Base-by-base conservation (phyloP, 2,797 vertebrate genomes). In the Enteromius viviparus region DNA sequence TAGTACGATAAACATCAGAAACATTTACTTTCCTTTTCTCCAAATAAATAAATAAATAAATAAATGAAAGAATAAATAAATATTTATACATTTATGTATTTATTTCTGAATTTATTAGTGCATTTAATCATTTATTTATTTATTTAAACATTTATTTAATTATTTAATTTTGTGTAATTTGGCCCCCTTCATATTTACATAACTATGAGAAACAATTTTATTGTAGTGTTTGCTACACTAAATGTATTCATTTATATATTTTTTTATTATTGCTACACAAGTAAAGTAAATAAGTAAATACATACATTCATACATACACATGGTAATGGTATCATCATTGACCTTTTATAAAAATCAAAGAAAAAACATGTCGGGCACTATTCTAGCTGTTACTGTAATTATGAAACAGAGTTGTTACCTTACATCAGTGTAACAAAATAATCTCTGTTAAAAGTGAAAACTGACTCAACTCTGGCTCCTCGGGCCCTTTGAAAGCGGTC, bases 401-500 rank as follows among this genome's bases (percentile, higher is more conserved):
- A 51, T 1, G 23, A 55, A 42, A 80, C 69, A 3, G 68, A 70
- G 51, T 21, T 32, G 66, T 70, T 78, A 23, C 26, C 29, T 23
- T 7, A 62, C 68, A 62, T 72, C 42, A 29, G n/a, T 0, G 3
- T 65, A 26, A 32, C 42, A 26, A 11, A 55, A 69, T 19, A 62
- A 71, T 71, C 26, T 37, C 23, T 37, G 68, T 37, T 34, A 10
- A 19, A 32, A 17, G 21, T 26, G 12, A 37, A 51, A 23, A 58
- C 5, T 3, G 62, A 3, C 53, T 37, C 34, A 8, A n/a, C 60
- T 64, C 45, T 5, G 19, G 26, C 1, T 74, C 29, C 26, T 7
- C 17, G 1, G 77, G 75, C 85, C 83, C 81, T 82, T 83, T 86
- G 76, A 78, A 85, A 69, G 29, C 66, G 15, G 55, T 80, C 69